A percentile compares a stretch with the other conserved stretches of the same genome.
Evolutionary conservation across 1,140 invertebrate species (phyloP).

Genomic region (Penaeus chinensis): DNA sequence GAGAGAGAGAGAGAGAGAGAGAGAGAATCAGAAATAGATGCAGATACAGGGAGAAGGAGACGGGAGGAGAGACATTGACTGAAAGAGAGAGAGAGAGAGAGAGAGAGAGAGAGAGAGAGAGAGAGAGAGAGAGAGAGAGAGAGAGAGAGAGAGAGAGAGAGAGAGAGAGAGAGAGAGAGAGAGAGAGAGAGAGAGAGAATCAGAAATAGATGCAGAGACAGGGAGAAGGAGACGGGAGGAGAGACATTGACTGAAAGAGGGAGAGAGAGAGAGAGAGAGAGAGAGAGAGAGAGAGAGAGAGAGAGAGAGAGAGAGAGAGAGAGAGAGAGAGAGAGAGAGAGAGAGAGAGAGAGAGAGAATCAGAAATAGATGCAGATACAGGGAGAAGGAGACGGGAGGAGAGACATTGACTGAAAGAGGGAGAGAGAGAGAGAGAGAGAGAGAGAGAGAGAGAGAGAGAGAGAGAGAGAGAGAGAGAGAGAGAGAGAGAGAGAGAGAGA

Average conservation of each 20-base stretch:
- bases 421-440: not conserved
- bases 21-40: not conserved
- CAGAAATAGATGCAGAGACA: too few relatives aligned
- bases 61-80: not conserved
- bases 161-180: too few relatives aligned
- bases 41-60: not conserved
- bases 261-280: too few relatives aligned
- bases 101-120: not conserved
- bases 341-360: not conserved
- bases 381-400: not conserved
- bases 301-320: not conserved
- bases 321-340: slow-evolving; percentile 7
- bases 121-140: not conserved
- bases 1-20: not conserved
- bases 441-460: too few relatives aligned
- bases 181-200: too few relatives aligned
- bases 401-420: not conserved
- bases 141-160: too few relatives aligned
- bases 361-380: not conserved
- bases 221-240: not conserved
- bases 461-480: too few relatives aligned
- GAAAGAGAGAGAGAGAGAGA: not conserved
- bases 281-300: not conserved
- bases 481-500: too few relatives aligned
- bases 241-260: not conserved